phyloP scores from a whole-genome alignment of 2,797 vertebrate species.

The Hypotaenidia philippensis region DNA sequence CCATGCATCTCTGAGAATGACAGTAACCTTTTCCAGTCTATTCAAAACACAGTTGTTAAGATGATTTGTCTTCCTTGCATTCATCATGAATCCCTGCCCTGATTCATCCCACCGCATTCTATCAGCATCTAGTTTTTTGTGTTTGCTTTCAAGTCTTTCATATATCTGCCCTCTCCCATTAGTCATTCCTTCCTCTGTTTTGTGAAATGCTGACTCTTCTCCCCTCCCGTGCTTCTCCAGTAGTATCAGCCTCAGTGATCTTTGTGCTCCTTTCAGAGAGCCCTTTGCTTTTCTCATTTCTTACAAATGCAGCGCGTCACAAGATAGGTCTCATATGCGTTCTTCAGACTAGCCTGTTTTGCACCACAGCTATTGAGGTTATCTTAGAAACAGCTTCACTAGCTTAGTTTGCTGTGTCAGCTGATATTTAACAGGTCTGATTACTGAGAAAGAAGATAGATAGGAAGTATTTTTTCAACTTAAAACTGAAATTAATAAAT shows the following conservation, averaged over 20 bases:
- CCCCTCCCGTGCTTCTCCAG: background rate
- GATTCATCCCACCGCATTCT: slow-evolving; percentile 22
- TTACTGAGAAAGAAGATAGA: background rate
- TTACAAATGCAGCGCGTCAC: background rate
- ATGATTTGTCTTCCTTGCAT: slow-evolving; percentile 34
- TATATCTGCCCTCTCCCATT: background rate
- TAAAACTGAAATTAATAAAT: background rate
- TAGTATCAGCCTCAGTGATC: background rate
- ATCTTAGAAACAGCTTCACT: slow-evolving; percentile 1
- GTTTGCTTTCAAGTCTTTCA: slow-evolving; percentile 7
- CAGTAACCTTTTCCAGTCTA: background rate
- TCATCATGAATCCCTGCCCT: background rate
- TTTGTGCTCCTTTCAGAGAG: background rate
- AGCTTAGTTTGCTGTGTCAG: background rate
- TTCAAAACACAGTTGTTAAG: slow-evolving; percentile 33
- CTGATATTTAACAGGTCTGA: background rate
- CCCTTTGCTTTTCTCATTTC: background rate
- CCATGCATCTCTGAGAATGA: background rate
- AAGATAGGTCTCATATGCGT: background rate
- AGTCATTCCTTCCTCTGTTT: slow-evolving; percentile 33
- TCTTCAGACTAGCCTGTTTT: background rate
- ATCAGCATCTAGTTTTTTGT: background rate
- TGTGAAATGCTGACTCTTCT: slow-evolving; percentile 32
- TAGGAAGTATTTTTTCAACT: background rate
- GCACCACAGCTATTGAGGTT: background rate